Percentiles rank a stretch among this genome's conserved stretches.
These are phyloP conservation scores for Hozukius guyotensis DNA, from an alignment of 2,797 vertebrate species.

Conservation along the genomic window DNA sequence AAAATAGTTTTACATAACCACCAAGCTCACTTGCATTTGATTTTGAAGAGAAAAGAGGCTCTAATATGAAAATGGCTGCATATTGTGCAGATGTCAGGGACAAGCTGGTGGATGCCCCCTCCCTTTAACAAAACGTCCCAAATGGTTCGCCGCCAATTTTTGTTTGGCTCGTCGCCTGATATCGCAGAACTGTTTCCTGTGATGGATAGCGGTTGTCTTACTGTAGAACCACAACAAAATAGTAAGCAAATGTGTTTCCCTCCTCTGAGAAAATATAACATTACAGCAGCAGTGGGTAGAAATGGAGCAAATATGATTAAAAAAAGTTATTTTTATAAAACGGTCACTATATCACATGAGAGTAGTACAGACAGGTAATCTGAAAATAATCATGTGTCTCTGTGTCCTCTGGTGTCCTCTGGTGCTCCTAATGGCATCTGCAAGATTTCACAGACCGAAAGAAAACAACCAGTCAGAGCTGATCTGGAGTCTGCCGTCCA, in stretches of 20 bases:
- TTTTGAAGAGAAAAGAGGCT: constrained; percentile 10
- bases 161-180: constrained; percentile 33
- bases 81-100: constrained; percentile 49
- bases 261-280: background rate
- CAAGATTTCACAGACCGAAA: no score
- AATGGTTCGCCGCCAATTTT: constrained; percentile 38
- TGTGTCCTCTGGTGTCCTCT: no score
- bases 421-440: no score
- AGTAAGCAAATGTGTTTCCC: constrained; percentile 5
- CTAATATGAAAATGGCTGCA: constrained; percentile 13
- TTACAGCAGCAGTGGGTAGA: no score
- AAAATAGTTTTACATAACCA: background rate
- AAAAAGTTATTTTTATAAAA: no score
- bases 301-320: no score
- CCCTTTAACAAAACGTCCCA: constrained; percentile 30
- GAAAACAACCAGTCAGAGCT: no score
- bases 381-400: no score
- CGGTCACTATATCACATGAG: no score
- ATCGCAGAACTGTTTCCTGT: constrained; percentile 26
- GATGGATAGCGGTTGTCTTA: constrained; percentile 25
- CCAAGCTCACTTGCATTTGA: background rate
- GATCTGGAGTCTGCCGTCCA: no score
- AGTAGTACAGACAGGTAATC: no score
- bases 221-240: constrained; percentile 10
- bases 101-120: constrained; percentile 34